Base-by-base conservation (phyloP, 1,140 invertebrate species). In the Drosophila ficusphila region DNA sequence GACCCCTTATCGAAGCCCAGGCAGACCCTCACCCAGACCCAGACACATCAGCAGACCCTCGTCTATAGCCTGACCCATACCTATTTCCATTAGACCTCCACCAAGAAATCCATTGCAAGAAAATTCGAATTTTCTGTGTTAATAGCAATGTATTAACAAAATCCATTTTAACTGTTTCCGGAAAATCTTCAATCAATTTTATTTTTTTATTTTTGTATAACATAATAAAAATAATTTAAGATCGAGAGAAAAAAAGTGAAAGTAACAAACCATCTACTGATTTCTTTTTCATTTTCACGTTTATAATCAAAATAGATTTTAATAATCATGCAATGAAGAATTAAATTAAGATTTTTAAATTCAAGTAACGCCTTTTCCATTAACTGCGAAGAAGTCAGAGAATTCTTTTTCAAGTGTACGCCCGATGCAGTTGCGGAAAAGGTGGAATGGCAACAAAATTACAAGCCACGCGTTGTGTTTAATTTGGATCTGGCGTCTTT, bases 401-500 rank as follows among this genome's bases (percentile, higher is more conserved):
- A n/a, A n/a, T n/a, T 39, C 11, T 18, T 39, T 9, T 11, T 8
- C 8, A 8, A 39, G 36, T 42, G 11, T 3, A 38, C 29, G 29
- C 29, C 46, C 16, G 60, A 27, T 58, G 39, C 39, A 61, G 39
- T 44, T 21, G 16, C 33, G 39, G 14, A 44, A 62, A 57, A 29
- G 25, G 18, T 21, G 48, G 29, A 34, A 21, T 57, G 16, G 49
- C 21, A 39, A 44, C 9, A 56, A 68, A 70, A 70, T 70, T 38
- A 57, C 36, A 74, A 74, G 18, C 48, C 49, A 49, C 31, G 34
- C 46, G 52, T 58, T 25, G 47, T 34, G 42, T 73, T 74, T 73
- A 64, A 74, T 73, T 73, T 41, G 29, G 48, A 64, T 74, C 42
- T 56, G 70, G 69, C 36, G n/a, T 39, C 60, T 54, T 73, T 73